Evolutionary conservation across 2,888 invertebrate genomes (phyloP), one percentile per base, ranked within the genome.

Genomic region (Synanthedon andrenaeformis): DNA sequence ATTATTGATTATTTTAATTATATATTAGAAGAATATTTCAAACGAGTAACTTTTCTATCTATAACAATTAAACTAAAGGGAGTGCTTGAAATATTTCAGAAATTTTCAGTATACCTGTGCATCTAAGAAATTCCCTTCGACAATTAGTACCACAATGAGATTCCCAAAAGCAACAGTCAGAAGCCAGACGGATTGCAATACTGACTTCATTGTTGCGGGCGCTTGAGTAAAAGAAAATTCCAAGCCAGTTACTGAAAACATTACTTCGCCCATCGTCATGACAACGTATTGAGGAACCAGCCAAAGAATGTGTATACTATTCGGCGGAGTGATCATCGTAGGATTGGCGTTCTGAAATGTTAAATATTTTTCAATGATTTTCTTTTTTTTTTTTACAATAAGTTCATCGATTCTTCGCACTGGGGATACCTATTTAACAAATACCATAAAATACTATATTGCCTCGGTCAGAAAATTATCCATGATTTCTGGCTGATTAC

Each of bases 191-290:
- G 98, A 96, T 76, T 95, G 94, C 52, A 99, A 79, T 0, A 99
- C 93, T 0, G 98, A 96, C 79, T 98, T 99, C 98, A 99, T 98
- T 59, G 92, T 93, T 4, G 89, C 74, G 0, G 98, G 97, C 0
- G 98, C 96, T 89, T 96, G 96, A 0, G 97, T 95, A 79, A 97
- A 99, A 0, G 98, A 95, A 81, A 99, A 99, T 73, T 97, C 95
- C 19, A 99, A 86, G 0, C 98, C 98, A 0, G 98, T 98, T 28
- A 99, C 94, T 0, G 97, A 96, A 77, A 98, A 97, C 92, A 99
- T 94, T 49, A 99, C 94, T 81, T 99, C 99, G 0, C 93, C 98
- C 67, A 94, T 91, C 0, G 98, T 97, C 67, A 99, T 94, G 13
- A 98, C 88, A 52, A 98, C 82, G 72, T 97, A 98, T 75, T 99